Conservation (phyloP, 1,140 invertebrate genomes). For the Belonocnema kinseyi region DNA sequence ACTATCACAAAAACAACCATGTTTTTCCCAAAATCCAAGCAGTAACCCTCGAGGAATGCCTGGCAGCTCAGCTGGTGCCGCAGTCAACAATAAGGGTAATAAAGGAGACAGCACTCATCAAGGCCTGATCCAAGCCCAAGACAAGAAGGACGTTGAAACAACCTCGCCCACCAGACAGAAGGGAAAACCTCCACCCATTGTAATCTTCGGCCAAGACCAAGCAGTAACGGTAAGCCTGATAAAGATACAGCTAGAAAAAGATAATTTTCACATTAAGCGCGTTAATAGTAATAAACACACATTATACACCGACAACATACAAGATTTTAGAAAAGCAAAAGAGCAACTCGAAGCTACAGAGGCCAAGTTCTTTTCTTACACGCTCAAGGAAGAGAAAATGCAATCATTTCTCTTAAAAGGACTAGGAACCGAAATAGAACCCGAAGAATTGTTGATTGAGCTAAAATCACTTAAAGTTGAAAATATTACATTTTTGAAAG, state of each 20-base stretch:
- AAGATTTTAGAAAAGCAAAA: slow-evolving; percentile 2
- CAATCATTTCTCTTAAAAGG: slow-evolving; percentile 35
- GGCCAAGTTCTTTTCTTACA: slow-evolving; percentile 18
- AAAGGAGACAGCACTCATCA: neutral
- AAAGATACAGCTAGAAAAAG: neutral
- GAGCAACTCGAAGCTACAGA: neutral
- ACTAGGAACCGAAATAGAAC: neutral
- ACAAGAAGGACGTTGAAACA: neutral
- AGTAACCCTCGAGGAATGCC: neutral
- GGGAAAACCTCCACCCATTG: neutral
- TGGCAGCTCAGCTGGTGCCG: neutral
- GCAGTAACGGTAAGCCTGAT: neutral
- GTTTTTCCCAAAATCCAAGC: neutral
- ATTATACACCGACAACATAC: no score
- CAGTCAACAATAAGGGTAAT: neutral
- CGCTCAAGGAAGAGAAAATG: slow-evolving; percentile 20
- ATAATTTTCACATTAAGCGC: neutral
- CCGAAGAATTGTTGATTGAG: neutral
- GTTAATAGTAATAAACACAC: neutral
- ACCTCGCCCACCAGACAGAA: neutral
- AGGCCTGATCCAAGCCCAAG: neutral
- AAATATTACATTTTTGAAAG: slow-evolving; percentile 6
- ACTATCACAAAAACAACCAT: neutral
- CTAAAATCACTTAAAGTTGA: neutral
- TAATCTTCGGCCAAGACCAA: neutral